Base-by-base conservation (phyloP, 2,113 vertebrate genomes). In the Psammodynastes pulverulentus region DNA sequence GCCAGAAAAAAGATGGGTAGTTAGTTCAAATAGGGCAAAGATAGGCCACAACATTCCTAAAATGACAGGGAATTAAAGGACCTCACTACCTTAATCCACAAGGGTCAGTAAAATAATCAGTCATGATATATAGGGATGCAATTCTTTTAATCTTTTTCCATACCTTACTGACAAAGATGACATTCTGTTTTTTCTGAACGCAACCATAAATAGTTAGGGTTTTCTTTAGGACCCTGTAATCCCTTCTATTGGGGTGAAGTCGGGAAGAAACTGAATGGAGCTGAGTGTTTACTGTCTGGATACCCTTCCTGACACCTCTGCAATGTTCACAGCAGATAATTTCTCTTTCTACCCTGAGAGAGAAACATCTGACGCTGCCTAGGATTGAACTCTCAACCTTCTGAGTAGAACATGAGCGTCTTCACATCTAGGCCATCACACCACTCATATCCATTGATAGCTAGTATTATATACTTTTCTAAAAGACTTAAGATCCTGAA, bases 331-430 rank as follows among this genome's bases (percentile, higher is more conserved):
- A 67, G 62, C 29, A 34, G 29, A 67, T 67, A 34, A 67, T 67
- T 34, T 67, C 13, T 67, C 62, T 67, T 67, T 34, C 4, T 67
- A 5, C 29, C 62, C 29, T 67, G 29, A 67, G 15, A 67, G 29
- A 67, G n/a, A 67, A 17, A 34, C 29, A 34, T 67, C 13, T 17
- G 62, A 2, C 15, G 29, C 12, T n/a, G 58, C 26, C 26, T 62
- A 13, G 5, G 13, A 67, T 34, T 2, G 62, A 67, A 67, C n/a
- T 67, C n/a, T 34, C 29, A 67, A 17, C 62, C 29, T 67, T 67
- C 2, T n/a, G 5, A 34, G 29, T 67, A 12, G 58, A 13, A 34
- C 1, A 13, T 2, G 29, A 67, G 1, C 0, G 0, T 34, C 1
- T 67, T 67, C 62, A 67, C 2, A 67, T 15, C 62, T 67, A 67